These are phyloP conservation scores for Drosophila mayri DNA, from an alignment of 1,140 invertebrate genomes.

Conservation along the genomic window DNA sequence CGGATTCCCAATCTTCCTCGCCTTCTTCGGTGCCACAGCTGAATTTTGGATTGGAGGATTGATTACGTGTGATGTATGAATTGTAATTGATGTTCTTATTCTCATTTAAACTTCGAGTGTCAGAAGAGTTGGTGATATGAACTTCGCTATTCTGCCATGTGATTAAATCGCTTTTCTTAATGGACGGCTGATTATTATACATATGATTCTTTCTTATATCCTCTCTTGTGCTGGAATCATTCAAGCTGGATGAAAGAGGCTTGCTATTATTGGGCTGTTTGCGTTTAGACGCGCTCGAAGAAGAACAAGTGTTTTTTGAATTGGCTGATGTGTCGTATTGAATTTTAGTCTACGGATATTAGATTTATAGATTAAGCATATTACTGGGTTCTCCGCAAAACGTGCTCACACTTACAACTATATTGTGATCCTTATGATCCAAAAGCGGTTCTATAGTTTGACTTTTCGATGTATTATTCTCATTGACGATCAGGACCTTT, in stretches of 20 bases:
- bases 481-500: constrained; percentile 74
- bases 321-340: constrained; percentile 74
- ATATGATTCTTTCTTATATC: constrained; percentile 72
- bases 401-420: constrained; percentile 59
- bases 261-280: constrained; percentile 67
- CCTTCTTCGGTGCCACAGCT: constrained; percentile 67
- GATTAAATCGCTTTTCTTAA: constrained; percentile 58
- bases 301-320: constrained; percentile 59
- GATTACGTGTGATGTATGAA: constrained; percentile 67
- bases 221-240: constrained; percentile 66
- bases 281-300: constrained; percentile 69
- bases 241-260: constrained; percentile 55
- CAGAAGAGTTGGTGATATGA: constrained; percentile 56
- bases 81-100: constrained; percentile 68
- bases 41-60: constrained; percentile 65
- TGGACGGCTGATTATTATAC: constrained; percentile 73
- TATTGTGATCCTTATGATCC: constrained; percentile 57
- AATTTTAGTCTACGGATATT: constrained; percentile 72
- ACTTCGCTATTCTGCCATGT: constrained; percentile 69
- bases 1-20: constrained; percentile 89
- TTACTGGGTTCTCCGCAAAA: constrained; percentile 33
- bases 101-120: constrained; percentile 67
- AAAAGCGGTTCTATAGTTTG: constrained; percentile 54
- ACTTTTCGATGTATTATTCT: constrained; percentile 68
- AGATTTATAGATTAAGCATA: constrained; percentile 52